These are phyloP conservation scores for Sciurus vulgaris DNA, from an alignment of 2,797 vertebrate genomes.

Conservation along the genomic window DNA sequence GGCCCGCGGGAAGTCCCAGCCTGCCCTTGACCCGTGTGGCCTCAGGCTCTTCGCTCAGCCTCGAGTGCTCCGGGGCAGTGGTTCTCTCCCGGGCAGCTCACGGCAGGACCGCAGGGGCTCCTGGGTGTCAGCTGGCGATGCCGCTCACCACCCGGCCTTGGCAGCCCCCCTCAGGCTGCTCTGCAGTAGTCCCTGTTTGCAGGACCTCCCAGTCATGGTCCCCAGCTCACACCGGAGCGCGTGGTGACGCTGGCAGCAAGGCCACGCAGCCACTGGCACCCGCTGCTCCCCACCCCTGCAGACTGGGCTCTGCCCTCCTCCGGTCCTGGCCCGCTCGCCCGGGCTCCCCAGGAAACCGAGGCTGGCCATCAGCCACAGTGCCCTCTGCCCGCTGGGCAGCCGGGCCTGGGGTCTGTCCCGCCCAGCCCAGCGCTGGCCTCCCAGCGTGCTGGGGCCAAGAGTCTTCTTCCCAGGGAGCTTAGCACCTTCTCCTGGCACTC, in stretches of 20 bases:
- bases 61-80: background rate
- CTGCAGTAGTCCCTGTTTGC: background rate
- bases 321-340: background rate
- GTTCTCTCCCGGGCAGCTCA: background rate
- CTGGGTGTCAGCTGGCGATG: background rate
- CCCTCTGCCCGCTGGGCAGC: background rate
- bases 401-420: rapidly evolving
- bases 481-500: background rate
- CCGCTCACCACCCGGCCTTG: background rate
- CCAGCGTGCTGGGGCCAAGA: background rate
- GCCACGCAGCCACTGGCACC: rapidly evolving
- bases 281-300: rapidly evolving
- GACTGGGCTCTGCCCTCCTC: background rate
- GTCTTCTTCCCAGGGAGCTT: background rate
- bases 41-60: background rate
- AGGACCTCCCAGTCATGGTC: background rate
- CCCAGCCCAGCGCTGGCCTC: background rate
- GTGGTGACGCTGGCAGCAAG: rapidly evolving
- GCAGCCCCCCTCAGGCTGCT: background rate
- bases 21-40: background rate
- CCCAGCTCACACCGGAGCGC: background rate
- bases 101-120: background rate
- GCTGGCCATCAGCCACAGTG: rapidly evolving
- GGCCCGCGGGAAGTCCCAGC: background rate
- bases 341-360: background rate